Conservation (phyloP, 2,797 vertebrate genomes). For the Amblyopsis hoosieri region DNA sequence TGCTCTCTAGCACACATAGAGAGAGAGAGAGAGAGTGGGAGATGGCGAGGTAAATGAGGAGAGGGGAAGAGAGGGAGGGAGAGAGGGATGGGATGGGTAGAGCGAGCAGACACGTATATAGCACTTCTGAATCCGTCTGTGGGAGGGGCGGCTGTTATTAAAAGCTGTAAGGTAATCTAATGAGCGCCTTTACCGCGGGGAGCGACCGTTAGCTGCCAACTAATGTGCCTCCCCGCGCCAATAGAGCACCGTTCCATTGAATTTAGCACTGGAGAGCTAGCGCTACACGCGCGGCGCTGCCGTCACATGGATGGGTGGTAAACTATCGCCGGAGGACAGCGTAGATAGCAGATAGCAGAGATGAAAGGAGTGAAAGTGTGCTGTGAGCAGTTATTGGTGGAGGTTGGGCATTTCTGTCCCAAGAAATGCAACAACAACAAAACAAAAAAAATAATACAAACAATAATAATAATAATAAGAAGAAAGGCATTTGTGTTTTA, state of each 20-base stretch:
- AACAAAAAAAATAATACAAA: too few species aligned
- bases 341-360: constrained; percentile 1
- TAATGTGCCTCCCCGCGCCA: constrained; percentile 28
- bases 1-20: constrained; percentile 57
- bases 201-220: constrained; percentile 33
- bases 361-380: constrained; percentile 5
- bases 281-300: too few species aligned
- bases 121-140: constrained; percentile 46
- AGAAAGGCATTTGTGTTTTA: constrained; percentile 5
- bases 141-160: constrained; percentile 48
- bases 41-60: constrained; percentile 22
- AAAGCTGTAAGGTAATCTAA: constrained; percentile 52
- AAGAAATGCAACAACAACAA: constrained; percentile 11
- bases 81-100: constrained; percentile 13
- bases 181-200: constrained; percentile 29
- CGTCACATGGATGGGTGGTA: too few species aligned
- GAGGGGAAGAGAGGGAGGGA: not conserved
- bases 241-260: constrained; percentile 39
- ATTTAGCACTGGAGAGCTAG: constrained; percentile 6
- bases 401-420: constrained; percentile 29
- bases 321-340: too few species aligned
- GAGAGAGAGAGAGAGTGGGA: constrained; percentile 43
- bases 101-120: constrained; percentile 26
- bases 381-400: constrained; percentile 9
- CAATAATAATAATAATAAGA: constrained; percentile 17